A percentile compares a stretch with the other conserved stretches of the same genome.
phyloP scores from a whole-genome alignment of 2,888 invertebrate genomes.

The Tupiocoris notatus region DNA sequence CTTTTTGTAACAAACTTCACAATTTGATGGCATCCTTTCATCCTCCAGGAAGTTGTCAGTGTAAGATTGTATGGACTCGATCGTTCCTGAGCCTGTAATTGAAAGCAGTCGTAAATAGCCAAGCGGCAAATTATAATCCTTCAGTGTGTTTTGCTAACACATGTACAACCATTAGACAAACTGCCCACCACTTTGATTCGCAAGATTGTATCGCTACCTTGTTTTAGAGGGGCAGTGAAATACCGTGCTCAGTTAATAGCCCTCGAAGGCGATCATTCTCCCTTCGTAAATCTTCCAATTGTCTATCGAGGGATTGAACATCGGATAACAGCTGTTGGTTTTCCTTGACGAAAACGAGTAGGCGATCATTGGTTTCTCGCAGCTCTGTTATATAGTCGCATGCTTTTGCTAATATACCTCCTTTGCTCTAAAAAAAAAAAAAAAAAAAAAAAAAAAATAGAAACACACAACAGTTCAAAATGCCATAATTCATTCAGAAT shows the following conservation, averaged over 20 bases:
- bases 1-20: too few relatives aligned
- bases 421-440: slow-evolving; percentile 71
- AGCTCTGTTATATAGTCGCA: slow-evolving; percentile 91
- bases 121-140: too few relatives aligned
- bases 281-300: slow-evolving; percentile 69
- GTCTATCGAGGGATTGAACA: slow-evolving; percentile 68
- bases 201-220: too few relatives aligned
- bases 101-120: too few relatives aligned
- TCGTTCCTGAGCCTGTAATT: too few relatives aligned
- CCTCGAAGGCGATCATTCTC: slow-evolving; percentile 69
- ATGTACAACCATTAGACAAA: too few relatives aligned
- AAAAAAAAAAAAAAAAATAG: neutral
- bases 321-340: slow-evolving; percentile 71
- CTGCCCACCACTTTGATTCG: too few relatives aligned
- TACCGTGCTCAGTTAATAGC: slow-evolving; percentile 21
- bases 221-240: slow-evolving; percentile 8
- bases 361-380: slow-evolving; percentile 72
- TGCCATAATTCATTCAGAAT: too few relatives aligned
- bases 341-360: slow-evolving; percentile 64
- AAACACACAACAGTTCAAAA: neutral
- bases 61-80: too few relatives aligned
- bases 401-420: slow-evolving; percentile 91
- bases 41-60: too few relatives aligned
- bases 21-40: too few relatives aligned
- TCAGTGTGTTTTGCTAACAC: too few relatives aligned